Conservation (phyloP, 2,113 vertebrate genomes). For the Mesitornis unicolor region DNA sequence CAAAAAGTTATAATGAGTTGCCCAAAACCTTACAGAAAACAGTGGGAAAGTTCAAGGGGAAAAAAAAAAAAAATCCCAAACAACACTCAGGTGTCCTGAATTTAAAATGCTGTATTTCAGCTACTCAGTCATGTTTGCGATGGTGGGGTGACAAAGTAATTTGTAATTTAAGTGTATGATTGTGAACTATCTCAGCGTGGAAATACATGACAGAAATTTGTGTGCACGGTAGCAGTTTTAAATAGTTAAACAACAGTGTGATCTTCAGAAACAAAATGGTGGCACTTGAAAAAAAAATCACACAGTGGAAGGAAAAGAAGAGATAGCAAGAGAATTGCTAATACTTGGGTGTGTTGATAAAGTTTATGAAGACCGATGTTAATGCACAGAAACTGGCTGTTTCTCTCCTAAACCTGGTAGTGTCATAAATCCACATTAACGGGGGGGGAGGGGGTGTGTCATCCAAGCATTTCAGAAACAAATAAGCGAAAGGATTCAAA, state of each 20-base stretch:
- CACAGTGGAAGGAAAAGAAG: background rate
- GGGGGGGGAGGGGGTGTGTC: too few species aligned
- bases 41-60: background rate
- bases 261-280: background rate
- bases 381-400: background rate
- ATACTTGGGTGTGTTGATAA: background rate
- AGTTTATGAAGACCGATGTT: background rate
- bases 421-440: accelerated
- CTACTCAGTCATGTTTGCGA: background rate
- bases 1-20: background rate
- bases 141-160: background rate
- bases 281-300: background rate
- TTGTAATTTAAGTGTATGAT: background rate
- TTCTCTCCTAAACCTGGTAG: background rate
- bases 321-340: background rate
- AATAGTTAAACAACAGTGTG: background rate
- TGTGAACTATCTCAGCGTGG: background rate
- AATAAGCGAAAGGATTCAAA: background rate
- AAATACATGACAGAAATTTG: background rate
- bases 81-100: background rate
- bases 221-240: background rate
- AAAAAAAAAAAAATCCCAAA: too few species aligned
- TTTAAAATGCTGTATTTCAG: background rate
- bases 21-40: background rate
- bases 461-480: background rate